Evolutionary conservation across 37 sponge, comb jelly and placozoan species (phyloP), one percentile per base, ranked within the genome.

Genomic region (Ianthella basta): DNA sequence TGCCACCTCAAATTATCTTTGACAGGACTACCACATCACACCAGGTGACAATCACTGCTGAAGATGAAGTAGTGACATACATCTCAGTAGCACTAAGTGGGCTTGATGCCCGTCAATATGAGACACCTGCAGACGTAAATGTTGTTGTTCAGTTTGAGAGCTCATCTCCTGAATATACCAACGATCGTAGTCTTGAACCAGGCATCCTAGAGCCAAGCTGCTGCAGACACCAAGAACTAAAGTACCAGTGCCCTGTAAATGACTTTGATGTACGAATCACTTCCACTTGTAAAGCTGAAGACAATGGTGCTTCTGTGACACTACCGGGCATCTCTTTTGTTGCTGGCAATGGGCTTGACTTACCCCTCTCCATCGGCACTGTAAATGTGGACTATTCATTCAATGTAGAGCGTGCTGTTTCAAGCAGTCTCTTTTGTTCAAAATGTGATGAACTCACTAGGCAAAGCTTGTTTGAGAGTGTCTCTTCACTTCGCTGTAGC

Each of bases 171-270:
- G 29, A 37, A 13, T 82, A 82, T n/a, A 20, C 65, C 8, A 38
- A 23, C 30, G 1, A 82, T 38, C 34, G 82, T 19, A 37, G 0
- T 24, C 64, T 59, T 5, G 61, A 25, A 23, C 38, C 10, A 61
- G 82, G 67, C 3, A 41, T 82, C 0, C 67, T 82, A 29, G 65
- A 82, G 34, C 82, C 82, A 18, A 63, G 82, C 41, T 82, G 82
- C 34, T 82, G 82, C 25, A 19, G 23, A 41, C 41, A 75, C 37
- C 37, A 6, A 23, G 32, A 40, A 19, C 10, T 75, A 19, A 38
- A 40, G 3, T 75, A 75, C 53, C 24, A 40, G 4, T 75, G 78
- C 40, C 78, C 24, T 13, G 1, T 33, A 69, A 36, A 75, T 75
- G 24, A 50, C 21, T 23, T 4, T 41, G 3, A 15, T 25, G 78